These are phyloP conservation scores for Troides helena DNA, from an alignment of 2,888 invertebrate species.

Conservation along the genomic window DNA sequence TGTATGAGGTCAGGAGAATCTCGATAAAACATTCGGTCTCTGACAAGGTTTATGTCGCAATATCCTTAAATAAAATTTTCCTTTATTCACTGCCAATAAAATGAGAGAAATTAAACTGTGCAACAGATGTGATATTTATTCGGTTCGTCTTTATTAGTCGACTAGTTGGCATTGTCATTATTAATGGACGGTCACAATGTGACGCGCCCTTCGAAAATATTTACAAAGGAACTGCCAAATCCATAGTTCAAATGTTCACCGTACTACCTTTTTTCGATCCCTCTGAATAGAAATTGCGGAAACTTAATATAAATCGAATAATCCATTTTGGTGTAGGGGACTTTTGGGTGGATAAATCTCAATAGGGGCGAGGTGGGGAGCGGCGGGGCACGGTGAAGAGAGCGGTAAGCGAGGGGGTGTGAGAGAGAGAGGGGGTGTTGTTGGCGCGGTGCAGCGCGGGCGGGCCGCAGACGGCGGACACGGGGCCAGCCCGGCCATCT, in stretches of 20 bases:
- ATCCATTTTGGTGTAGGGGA: conserved; percentile 72
- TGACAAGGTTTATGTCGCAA: conserved; percentile 23
- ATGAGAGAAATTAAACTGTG: conserved; percentile 33
- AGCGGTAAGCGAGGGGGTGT: conserved; percentile 46
- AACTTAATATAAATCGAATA: conserved; percentile 80
- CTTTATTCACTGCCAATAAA: conserved; percentile 32
- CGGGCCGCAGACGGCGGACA: conserved; percentile 47
- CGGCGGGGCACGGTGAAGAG: too few species aligned
- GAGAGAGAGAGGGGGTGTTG: conserved; percentile 46
- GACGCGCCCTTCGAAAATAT: conserved; percentile 66
- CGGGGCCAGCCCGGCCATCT: conserved; percentile 69
- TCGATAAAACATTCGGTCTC: conserved; percentile 21
- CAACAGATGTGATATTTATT: conserved; percentile 65
- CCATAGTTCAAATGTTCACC: conserved; percentile 59
- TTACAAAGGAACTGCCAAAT: conserved; percentile 64
- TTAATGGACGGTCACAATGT: conserved; percentile 58
- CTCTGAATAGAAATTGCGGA: conserved; percentile 75
- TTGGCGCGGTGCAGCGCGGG: conserved; percentile 52
- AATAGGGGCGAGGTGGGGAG: conserved; percentile 68
- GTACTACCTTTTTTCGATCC: conserved; percentile 53
- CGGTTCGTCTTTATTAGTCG: conserved; percentile 52
- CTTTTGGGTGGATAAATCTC: conserved; percentile 75
- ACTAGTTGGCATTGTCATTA: conserved; percentile 68
- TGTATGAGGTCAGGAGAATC: conserved; percentile 21
- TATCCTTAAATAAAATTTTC: conserved; percentile 31